Base-by-base conservation (phyloP, 2,113 vertebrate genomes). In the Actenoides hombroni region DNA sequence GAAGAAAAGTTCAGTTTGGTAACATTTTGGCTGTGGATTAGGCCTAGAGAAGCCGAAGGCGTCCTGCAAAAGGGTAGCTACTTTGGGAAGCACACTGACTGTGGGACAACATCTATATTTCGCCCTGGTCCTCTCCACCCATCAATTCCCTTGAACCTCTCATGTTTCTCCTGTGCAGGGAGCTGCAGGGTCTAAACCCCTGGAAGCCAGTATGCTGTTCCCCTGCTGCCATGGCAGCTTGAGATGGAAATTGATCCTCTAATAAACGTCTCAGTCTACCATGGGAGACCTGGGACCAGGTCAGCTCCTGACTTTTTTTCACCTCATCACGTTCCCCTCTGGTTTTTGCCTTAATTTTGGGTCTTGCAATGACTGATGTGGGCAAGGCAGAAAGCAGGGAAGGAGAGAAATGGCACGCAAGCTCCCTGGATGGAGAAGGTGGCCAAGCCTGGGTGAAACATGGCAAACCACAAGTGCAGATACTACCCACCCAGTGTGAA, bases 281-380 rank as follows among this genome's bases (percentile, higher is more conserved):
- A 31, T 0, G 0, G 31, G 15, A 44, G 33, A 73, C 31, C 17
- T 4, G 8, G 37, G 24, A 68, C 51, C 16, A 49, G 10, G 6
- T 40, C 57, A 71, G 37, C 54, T 83, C 56, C 68, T 6, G 0
- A 8, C 18, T 71, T 56, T 5, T n/a, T 56, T 53, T 19, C 67
- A 76, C 18, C 40, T 29, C 53, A 13, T 16, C 29, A 67, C 1
- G 1, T 56, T 87, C 26, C 20, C 8, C 26, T 91, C 61, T 56
- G 13, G 44, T 83, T 88, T 60, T 57, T 26, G 35, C 61, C 49
- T 39, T 39, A 6, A 73, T 79, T 79, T 81, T 92, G 51, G 90
- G 51, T 6, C 61, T 63, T 64, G 40, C 64, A n/a, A 17, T n/a
- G 54, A 67, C 25, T 74, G 82, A 78, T 53, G 78, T 6, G 71